Conservation (phyloP, 2,797 vertebrate genomes). For the Sebastes steindachneri region DNA sequence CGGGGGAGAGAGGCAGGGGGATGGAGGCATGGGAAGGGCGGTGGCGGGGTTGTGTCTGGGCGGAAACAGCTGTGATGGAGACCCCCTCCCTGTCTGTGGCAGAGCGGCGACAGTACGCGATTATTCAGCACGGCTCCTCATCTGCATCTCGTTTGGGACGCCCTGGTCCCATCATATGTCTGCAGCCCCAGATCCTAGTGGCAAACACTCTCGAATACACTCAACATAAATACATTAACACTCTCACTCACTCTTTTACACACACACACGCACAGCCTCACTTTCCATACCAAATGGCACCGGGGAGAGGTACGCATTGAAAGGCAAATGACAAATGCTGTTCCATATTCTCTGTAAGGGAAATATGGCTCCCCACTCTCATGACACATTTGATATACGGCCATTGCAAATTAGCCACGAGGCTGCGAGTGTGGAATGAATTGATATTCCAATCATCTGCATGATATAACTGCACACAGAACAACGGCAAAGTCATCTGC, state of each 20-base stretch:
- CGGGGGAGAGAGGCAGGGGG: not conserved
- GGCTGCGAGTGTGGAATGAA: conserved; percentile 62
- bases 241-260: not conserved
- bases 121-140: conserved; percentile 67
- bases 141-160: conserved; percentile 69
- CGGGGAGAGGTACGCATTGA: conserved; percentile 24
- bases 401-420: conserved; percentile 72
- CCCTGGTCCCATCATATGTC: conserved; percentile 31
- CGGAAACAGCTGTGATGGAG: conserved; percentile 54
- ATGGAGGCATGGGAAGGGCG: not conserved
- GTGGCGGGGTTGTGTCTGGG: conserved; percentile 35
- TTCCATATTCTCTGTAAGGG: conserved; percentile 41
- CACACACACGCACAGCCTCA: not conserved
- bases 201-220: conserved; percentile 36
- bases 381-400: conserved; percentile 67
- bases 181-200: conserved; percentile 26
- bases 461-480: conserved; percentile 68
- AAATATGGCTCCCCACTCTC: conserved; percentile 46
- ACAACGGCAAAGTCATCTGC: conserved; percentile 72
- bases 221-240: conserved; percentile 45
- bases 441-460: conserved; percentile 78
- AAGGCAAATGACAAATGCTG: conserved; percentile 53
- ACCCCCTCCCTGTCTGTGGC: conserved; percentile 42
- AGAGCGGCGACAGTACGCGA: conserved; percentile 29
- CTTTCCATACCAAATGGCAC: conserved; percentile 37